These are phyloP conservation scores for Sinhomidia bicolor DNA, from an alignment of 2,888 invertebrate genomes.

Conservation along the genomic window DNA sequence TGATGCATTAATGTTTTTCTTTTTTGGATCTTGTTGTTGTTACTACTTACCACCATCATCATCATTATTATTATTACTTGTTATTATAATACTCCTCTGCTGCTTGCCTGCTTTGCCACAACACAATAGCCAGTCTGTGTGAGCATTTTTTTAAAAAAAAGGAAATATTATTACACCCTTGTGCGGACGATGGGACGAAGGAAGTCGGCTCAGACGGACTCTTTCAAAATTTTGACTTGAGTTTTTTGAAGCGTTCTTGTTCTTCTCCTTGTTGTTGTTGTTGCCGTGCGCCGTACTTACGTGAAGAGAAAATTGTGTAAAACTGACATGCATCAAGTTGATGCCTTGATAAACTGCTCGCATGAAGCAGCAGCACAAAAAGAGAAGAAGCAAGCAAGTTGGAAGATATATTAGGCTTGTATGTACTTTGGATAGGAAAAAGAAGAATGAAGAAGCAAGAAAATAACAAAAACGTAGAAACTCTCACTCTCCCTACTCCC, in stretches of 20 bases:
- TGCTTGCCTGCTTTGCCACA: too few species aligned
- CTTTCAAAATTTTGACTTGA: constrained; percentile 39
- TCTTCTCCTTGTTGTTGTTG: too few species aligned
- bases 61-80: constrained; percentile 29
- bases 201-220: constrained; percentile 10
- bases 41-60: constrained; percentile 41
- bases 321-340: constrained; percentile 65
- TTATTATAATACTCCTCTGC: not conserved
- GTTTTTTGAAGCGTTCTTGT: constrained; percentile 11
- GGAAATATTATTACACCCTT: too few species aligned
- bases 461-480: not conserved
- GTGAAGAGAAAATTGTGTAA: constrained; percentile 38
- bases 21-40: constrained; percentile 39
- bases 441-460: not conserved
- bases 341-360: constrained; percentile 63
- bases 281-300: too few species aligned
- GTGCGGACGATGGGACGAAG: too few species aligned
- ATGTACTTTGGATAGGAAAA: not conserved
- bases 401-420: constrained; percentile 12
- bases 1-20: constrained; percentile 64
- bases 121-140: constrained; percentile 3
- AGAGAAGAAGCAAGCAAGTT: constrained; percentile 13
- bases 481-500: too few species aligned
- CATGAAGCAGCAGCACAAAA: constrained; percentile 41
- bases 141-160: not conserved